phyloP scores from a whole-genome alignment of 1,140 invertebrate genomes.

The Zaprionus gabonicus region DNA sequence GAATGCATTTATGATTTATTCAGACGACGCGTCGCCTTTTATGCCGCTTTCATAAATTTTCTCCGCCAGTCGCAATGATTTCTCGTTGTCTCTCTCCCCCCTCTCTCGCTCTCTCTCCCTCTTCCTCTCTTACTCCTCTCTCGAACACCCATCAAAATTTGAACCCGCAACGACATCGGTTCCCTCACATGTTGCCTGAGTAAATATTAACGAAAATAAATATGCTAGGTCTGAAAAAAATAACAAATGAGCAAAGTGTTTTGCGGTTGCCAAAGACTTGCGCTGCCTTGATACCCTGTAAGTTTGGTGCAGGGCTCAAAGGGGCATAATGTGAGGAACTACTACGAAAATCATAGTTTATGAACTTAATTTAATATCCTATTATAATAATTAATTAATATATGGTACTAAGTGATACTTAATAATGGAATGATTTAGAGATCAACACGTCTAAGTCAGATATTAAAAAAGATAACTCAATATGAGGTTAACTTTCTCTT shows the following conservation, averaged over 20 bases:
- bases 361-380: too few relatives aligned
- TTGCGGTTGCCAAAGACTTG: not conserved
- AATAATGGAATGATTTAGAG: too few relatives aligned
- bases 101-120: not conserved
- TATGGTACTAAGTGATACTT: too few relatives aligned
- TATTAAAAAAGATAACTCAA: too few relatives aligned
- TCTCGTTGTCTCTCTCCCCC: not conserved
- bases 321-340: too few relatives aligned
- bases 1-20: conserved; percentile 56
- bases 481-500: too few relatives aligned
- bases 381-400: too few relatives aligned
- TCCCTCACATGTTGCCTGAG: conserved; percentile 13
- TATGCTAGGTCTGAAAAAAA: conserved; percentile 6
- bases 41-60: conserved; percentile 1
- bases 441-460: too few relatives aligned
- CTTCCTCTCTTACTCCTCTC: not conserved
- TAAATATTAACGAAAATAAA: conserved; percentile 31
- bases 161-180: not conserved
- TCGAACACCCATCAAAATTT: not conserved
- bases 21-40: conserved; percentile 22
- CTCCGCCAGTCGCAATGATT: not conserved
- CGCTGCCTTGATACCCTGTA: not conserved
- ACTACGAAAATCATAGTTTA: too few relatives aligned
- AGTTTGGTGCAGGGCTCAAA: not conserved
- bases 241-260: not conserved